These are phyloP conservation scores for Mythimna impura DNA, from an alignment of 2,888 invertebrate genomes.

Conservation along the genomic window DNA sequence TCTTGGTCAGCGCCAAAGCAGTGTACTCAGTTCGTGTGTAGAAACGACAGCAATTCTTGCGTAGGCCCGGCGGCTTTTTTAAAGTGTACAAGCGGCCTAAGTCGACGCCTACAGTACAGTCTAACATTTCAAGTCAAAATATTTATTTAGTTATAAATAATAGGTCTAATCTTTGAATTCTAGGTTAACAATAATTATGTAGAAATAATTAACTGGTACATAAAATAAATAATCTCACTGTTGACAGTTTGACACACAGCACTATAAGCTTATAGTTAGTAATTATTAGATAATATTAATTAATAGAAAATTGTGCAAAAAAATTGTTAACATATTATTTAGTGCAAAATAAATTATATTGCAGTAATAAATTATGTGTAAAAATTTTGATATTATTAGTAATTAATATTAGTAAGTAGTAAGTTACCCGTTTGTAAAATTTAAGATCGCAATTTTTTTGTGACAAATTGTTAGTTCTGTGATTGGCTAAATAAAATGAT, in stretches of 20 bases:
- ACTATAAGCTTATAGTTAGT: slow-evolving; percentile 20
- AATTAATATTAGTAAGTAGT: slow-evolving; percentile 14
- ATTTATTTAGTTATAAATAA: too few relatives aligned
- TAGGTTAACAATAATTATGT: slow-evolving; percentile 13
- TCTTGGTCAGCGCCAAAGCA: too few relatives aligned
- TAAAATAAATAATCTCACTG: slow-evolving; percentile 59
- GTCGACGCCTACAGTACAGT: too few relatives aligned
- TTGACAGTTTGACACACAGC: slow-evolving; percentile 32
- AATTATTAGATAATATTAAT: slow-evolving; percentile 18
- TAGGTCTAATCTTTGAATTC: neutral
- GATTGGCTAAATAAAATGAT: too few relatives aligned
- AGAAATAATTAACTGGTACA: slow-evolving; percentile 20
- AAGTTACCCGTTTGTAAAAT: slow-evolving; percentile 21
- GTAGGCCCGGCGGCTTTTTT: too few relatives aligned
- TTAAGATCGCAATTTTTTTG: too few relatives aligned
- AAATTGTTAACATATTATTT: neutral
- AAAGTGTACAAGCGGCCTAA: too few relatives aligned
- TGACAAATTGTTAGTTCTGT: too few relatives aligned
- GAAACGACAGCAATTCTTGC: too few relatives aligned
- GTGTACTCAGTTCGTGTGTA: too few relatives aligned
- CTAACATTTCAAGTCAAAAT: too few relatives aligned
- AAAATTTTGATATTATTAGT: neutral
- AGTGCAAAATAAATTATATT: slow-evolving; percentile 36
- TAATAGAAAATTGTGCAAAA: slow-evolving; percentile 11
- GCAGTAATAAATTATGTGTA: neutral